Base-by-base conservation (phyloP, 2,113 vertebrate species). In the Guaruba guarouba region DNA sequence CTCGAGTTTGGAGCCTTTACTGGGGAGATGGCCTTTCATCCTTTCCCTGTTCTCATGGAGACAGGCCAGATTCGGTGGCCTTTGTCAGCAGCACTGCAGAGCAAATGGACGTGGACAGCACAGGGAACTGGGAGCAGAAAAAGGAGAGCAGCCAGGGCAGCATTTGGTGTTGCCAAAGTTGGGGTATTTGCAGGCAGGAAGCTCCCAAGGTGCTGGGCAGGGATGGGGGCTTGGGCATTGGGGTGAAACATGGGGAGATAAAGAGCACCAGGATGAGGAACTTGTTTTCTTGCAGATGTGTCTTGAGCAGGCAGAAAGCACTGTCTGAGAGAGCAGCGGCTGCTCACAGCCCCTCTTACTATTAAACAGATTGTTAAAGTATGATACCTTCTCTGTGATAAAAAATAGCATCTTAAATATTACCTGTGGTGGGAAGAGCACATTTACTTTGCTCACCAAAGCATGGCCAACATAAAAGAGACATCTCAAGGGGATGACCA, bases 191-290 rank as follows among this genome's bases (percentile, higher is more conserved):
- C 51, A 66, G 57, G 18, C 55, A 79, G 44, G n/a, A 57, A 71
- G 41, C n/a, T 43, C 29, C 59, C 31, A 35, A 62, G 9, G 17
- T 76, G 73, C 63, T 52, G 27, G 19, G 37, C 57, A 71, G 41
- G 27, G 48, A 37, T 28, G 25, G n/a, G 29, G 19, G 35, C 41
- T 75, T 0, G 0, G 43, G 27, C 13, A 39, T 8, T 39, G 68
- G 76, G 19, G 49, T 19, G 55, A 66, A 83, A 41, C 52, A 3
- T 28, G 22, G 15, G 24, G 18, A 75, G 35, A 62, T 25, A n/a
- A 62, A 51, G 51, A 86, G 63, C 41, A 80, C 39, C 35, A 76
- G 41, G 39, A 23, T 76, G 74, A 87, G 69, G 33, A 79, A 28
- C 4, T 0, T 49, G 12, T 24, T 77, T 49, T 63, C 43, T 55